Conservation (phyloP, 2,888 invertebrate species). For the Andrena dorsata region DNA sequence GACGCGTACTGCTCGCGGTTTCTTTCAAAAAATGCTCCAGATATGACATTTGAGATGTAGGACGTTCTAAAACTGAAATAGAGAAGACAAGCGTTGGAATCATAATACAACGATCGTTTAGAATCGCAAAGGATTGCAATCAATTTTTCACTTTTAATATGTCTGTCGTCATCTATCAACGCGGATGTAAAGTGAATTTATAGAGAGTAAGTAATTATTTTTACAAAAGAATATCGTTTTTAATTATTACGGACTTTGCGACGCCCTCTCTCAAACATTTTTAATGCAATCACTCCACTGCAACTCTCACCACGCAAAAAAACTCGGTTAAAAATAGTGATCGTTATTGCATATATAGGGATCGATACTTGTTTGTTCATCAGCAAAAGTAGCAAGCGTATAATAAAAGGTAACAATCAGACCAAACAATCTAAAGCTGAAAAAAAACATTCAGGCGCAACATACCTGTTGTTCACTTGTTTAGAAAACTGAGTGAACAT, state of each 20-base stretch:
- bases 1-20: conserved; percentile 85
- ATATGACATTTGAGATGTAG: conserved; percentile 96
- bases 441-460: conserved; percentile 63
- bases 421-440: conserved; percentile 55
- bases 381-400: conserved; percentile 58
- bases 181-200: conserved; percentile 21
- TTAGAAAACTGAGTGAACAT: conserved; percentile 54
- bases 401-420: conserved; percentile 47
- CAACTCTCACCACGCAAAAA: conserved; percentile 65
- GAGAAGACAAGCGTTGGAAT: conserved; percentile 19
- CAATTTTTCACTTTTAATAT: conserved; percentile 26
- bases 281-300: conserved; percentile 64
- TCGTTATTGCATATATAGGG: conserved; percentile 49
- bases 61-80: conserved; percentile 93
- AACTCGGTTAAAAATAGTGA: conserved; percentile 60
- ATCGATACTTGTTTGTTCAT: conserved; percentile 38
- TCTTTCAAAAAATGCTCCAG: conserved; percentile 96
- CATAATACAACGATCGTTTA: conserved; percentile 1
- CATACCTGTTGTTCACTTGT: conserved; percentile 70
- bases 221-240: conserved; percentile 22
- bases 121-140: conserved; percentile 17
- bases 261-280: conserved; percentile 33
- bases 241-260: conserved; percentile 21
- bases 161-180: conserved; percentile 33
- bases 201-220: conserved; percentile 38